Evolutionary conservation across 1,140 invertebrate genomes (phyloP), one percentile per base, ranked within the genome.

Genomic region (Magallana gigas): DNA sequence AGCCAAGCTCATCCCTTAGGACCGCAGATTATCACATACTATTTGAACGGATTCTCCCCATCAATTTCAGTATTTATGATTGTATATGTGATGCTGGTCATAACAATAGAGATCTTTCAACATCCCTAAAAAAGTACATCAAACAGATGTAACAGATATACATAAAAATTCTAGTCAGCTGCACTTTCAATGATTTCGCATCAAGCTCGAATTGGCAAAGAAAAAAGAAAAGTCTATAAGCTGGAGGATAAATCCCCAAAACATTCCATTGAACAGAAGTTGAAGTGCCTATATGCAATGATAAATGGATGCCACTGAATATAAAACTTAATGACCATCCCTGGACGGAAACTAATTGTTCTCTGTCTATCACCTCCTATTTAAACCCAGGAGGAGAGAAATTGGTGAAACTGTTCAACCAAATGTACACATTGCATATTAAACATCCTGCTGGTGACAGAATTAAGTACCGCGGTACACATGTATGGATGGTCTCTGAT

Each of bases 261-360:
- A 23, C 68, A 18, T 29, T 76, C 68, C 18, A 76, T 11, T 29
- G 12, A 23, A 76, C 68, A 29, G 68, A 8, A 48, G 68, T 12
- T 76, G 68, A 76, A 76, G 36, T 76, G 68, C 36, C 68, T 48
- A 36, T 12, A 76, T 76, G 9, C 23, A 76, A 76, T 23, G 68
- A 36, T 23, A 76, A 76, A 76, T 36, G 36, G 23, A 76, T 29
- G 23, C 68, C 68, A 76, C 18, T 36, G 68, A 12, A 48, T 23
- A 76, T 29, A 76, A 76, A 76, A 76, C 23, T 29, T 29, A 8
- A 23, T 29, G 36, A 71, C 23, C 36, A 36, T 12, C 12, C 23
- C 23, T 29, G n/a, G 18, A 29, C 23, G 4, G 14, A 11, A 9
- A 8, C 23, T 18, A 29, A 29, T 3, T 36, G 23, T 76, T 62